Evolutionary conservation across 2,797 vertebrate genomes (phyloP).

Genomic region (Myripristis murdjan): DNA sequence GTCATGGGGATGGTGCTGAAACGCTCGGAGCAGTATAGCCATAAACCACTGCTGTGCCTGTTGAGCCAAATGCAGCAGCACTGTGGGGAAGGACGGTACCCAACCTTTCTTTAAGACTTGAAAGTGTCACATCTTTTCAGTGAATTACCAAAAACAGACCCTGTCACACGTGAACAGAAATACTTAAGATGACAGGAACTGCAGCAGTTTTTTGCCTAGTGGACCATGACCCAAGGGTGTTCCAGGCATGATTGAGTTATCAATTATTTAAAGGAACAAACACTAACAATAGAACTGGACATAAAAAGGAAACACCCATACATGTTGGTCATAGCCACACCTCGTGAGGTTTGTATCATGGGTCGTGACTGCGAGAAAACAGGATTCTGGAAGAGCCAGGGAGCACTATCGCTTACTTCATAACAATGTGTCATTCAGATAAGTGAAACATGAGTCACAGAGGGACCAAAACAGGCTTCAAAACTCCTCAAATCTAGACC

Average conservation of each 20-base stretch:
- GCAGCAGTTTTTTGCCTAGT: constrained; percentile 4
- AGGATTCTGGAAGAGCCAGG: constrained; percentile 65
- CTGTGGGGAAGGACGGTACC: constrained; percentile 3
- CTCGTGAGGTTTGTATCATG: constrained; percentile 51
- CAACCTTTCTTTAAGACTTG: constrained; percentile 11
- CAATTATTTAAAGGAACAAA: constrained; percentile 69
- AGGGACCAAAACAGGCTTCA: constrained; percentile 5
- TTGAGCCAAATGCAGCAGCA: neutral
- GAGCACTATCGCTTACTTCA: constrained; percentile 36
- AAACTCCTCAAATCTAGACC: constrained; percentile 27
- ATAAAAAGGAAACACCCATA: constrained; percentile 68
- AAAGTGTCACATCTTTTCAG: constrained; percentile 1
- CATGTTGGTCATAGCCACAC: constrained; percentile 57
- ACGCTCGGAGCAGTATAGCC: constrained; percentile 36
- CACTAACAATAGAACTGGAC: constrained; percentile 65
- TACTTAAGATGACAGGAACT: neutral
- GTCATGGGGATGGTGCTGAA: constrained; percentile 55
- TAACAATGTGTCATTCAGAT: constrained; percentile 68
- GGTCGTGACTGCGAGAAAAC: constrained; percentile 43
- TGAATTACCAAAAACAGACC: constrained; percentile 6
- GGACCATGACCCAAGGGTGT: constrained; percentile 51
- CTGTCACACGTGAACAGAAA: neutral
- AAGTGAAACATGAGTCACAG: constrained; percentile 65
- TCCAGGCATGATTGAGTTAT: constrained; percentile 49
- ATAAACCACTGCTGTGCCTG: constrained; percentile 34